Evolutionary conservation across 2,888 invertebrate species (phyloP), one percentile per base, ranked within the genome.

Genomic region (Pharmacophagus antenor): DNA sequence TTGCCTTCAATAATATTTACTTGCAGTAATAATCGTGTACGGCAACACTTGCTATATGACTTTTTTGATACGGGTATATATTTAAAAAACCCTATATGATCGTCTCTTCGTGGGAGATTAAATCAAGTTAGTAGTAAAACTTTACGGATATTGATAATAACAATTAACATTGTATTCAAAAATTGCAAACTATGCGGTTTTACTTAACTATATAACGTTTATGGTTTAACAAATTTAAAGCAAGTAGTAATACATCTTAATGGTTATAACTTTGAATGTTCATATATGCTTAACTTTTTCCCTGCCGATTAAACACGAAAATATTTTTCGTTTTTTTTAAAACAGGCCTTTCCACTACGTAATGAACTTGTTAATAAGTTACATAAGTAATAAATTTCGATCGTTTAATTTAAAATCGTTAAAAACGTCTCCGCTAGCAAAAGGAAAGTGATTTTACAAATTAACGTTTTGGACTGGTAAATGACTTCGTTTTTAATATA

Each of bases 381-480:
- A 50, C 31, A 17, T 55, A 60, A 55, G 57, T 54, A 25, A 47
- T 53, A 47, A 51, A 62, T 57, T 47, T 37, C 37, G 23, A 58
- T 47, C 41, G 18, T 41, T 22, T 58, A 54, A 58, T 44, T 23
- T 42, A 58, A 12, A 17, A 23, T 6, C 31, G 12, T 31, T 2
- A 52, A 51, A 62, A 63, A 66, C 58, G 63, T 56, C 50, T 21
- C 20, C 3, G 31, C 10, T 10, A 46, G 25, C 46, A 18, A 47
- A 46, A 23, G 31, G 18, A 47, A 58, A 58, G 23, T 46, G 37
- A 37, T 37, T n/a, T 37, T 6, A 37, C 37, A 37, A n/a, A 8
- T 37, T 15, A 37, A n/a, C 3, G 3, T 37, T n/a, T 4, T n/a
- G 15, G 15, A 37, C 37, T 37, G 15, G 37, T 37, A n/a, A 15